Conservation (phyloP, 1,140 invertebrate species). For the Drosophila takahashii region DNA sequence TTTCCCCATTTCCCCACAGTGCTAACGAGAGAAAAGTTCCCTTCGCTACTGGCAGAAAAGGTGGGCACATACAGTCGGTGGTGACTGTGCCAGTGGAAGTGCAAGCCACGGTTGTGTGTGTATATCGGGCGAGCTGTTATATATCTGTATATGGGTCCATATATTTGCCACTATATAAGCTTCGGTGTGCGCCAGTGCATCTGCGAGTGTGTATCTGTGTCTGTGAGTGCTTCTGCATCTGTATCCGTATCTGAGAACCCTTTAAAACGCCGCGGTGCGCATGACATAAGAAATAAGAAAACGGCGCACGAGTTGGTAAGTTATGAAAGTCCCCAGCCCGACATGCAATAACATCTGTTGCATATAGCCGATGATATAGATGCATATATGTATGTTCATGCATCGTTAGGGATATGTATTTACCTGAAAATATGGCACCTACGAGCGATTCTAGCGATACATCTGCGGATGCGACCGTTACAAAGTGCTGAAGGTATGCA, state of each 20-base stretch:
- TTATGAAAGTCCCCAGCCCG: constrained; percentile 57
- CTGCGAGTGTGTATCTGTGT: constrained; percentile 23
- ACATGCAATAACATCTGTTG: constrained; percentile 75
- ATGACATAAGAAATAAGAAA: constrained; percentile 79
- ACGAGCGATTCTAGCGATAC: constrained; percentile 8
- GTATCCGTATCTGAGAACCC: constrained; percentile 27
- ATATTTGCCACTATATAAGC: constrained; percentile 16
- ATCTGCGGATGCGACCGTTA: constrained; percentile 4
- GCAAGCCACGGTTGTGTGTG: constrained; percentile 25
- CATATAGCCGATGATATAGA: constrained; percentile 37
- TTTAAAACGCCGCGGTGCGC: constrained; percentile 41
- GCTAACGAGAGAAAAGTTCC: neutral
- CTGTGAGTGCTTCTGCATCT: constrained; percentile 19
- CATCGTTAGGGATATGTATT: neutral
- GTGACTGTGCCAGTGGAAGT: constrained; percentile 30
- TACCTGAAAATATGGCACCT: constrained; percentile 25
- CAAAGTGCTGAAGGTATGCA: constrained; percentile 40
- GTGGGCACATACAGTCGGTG: constrained; percentile 9
- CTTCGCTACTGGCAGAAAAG: neutral
- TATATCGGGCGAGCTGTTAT: constrained; percentile 12
- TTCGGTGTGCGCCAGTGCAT: constrained; percentile 16
- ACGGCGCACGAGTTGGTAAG: constrained; percentile 56
- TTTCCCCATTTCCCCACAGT: constrained; percentile 28
- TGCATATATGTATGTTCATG: constrained; percentile 10
- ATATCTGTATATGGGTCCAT: constrained; percentile 1